Conservation (phyloP, 1,140 invertebrate genomes). For the Cataglyphis hispanica region DNA sequence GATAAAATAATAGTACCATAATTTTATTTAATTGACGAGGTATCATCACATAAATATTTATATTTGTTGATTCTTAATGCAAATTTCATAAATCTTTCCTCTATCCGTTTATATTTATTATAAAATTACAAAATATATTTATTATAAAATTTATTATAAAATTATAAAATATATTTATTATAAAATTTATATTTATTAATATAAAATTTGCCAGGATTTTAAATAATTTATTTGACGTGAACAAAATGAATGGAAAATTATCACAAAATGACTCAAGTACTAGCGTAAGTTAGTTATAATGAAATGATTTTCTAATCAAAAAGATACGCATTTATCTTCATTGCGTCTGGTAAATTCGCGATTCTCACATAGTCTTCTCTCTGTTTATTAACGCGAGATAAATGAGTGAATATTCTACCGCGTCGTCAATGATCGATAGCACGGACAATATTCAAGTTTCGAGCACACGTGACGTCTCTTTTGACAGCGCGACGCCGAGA, state of each 20-base stretch:
- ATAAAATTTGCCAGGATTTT: too few relatives aligned
- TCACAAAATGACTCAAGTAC: background rate
- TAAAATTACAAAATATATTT: too few relatives aligned
- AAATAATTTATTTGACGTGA: background rate
- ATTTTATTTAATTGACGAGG: background rate
- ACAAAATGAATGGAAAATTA: background rate
- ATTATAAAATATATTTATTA: too few relatives aligned
- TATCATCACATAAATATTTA: too few relatives aligned
- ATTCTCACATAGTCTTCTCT: background rate
- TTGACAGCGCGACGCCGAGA: background rate
- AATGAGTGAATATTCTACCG: background rate
- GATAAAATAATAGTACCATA: background rate
- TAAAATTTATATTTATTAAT: too few relatives aligned
- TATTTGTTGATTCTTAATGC: background rate
- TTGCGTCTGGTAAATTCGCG: background rate
- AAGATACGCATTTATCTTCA: background rate
- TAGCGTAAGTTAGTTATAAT: too few relatives aligned
- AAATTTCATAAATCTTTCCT: background rate
- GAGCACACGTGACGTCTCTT: background rate
- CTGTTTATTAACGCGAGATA: background rate
- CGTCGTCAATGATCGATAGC: background rate
- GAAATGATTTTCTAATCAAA: background rate
- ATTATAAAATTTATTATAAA: too few relatives aligned
- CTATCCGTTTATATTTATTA: background rate
- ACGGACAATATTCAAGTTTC: constrained; percentile 19